Conservation (phyloP, 2,888 invertebrate genomes). For the Brachynemurus nebulosus region DNA sequence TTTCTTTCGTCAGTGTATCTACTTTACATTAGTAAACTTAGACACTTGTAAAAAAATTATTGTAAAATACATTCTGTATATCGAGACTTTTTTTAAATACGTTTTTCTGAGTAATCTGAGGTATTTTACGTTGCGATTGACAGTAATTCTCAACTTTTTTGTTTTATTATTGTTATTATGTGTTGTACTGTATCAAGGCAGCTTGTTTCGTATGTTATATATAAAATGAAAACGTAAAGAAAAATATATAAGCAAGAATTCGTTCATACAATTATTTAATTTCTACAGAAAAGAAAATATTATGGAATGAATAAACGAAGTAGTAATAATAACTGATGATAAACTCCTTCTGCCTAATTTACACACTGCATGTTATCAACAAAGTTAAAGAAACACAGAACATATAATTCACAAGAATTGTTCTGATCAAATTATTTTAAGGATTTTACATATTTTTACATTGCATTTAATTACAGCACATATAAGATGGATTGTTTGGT, state of each 20-base stretch:
- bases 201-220: conserved; percentile 11
- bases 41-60: too few species aligned
- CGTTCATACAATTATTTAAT: too few species aligned
- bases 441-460: too few species aligned
- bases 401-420: conserved; percentile 6
- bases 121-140: conserved; percentile 10
- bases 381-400: conserved; percentile 10
- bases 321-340: background rate
- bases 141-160: conserved; percentile 9
- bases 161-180: conserved; percentile 7
- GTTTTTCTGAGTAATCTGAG: conserved; percentile 11
- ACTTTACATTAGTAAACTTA: too few species aligned
- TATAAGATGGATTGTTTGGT: background rate
- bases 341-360: conserved; percentile 7
- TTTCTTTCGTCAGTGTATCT: too few species aligned
- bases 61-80: too few species aligned
- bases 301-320: conserved; percentile 7
- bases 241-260: too few species aligned
- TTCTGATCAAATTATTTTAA: conserved; percentile 1
- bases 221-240: conserved; percentile 7
- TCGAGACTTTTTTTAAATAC: too few species aligned
- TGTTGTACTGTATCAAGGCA: conserved; percentile 12
- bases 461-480: background rate
- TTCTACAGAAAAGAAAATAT: too few species aligned
- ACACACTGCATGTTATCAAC: conserved; percentile 8